These are phyloP conservation scores for Temnopleurus reevesii DNA, from an alignment of 53 echinoderm and acorn worm genomes.

Conservation along the genomic window DNA sequence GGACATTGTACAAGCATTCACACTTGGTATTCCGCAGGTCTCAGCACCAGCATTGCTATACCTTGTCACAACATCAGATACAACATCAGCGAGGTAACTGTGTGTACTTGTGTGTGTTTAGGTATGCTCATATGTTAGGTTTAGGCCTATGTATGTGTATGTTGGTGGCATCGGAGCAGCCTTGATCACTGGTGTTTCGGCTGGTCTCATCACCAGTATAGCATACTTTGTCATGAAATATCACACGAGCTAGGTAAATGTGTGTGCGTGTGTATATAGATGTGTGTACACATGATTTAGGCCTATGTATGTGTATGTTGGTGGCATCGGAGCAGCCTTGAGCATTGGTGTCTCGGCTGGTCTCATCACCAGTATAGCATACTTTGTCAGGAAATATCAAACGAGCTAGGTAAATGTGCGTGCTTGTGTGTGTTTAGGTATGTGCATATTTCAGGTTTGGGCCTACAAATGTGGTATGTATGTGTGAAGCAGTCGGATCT, in stretches of 20 bases:
- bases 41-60: slow-evolving; percentile 85
- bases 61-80: slow-evolving; percentile 93
- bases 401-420: slow-evolving; percentile 81
- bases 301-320: too few relatives aligned
- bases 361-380: slow-evolving; percentile 84
- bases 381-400: slow-evolving; percentile 84
- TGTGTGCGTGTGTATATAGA: too few relatives aligned
- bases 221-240: slow-evolving; percentile 91
- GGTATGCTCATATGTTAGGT: too few relatives aligned
- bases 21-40: slow-evolving; percentile 62
- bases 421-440: neutral
- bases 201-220: slow-evolving; percentile 77
- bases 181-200: too few relatives aligned
- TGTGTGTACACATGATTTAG: too few relatives aligned
- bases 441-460: slow-evolving; percentile 68
- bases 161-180: slow-evolving; percentile 39
- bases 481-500: too few relatives aligned
- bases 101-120: neutral
- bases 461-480: too few relatives aligned
- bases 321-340: slow-evolving; percentile 54
- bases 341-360: slow-evolving; percentile 64
- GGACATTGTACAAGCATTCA: slow-evolving; percentile 54
- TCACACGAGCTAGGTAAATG: too few relatives aligned
- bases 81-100: slow-evolving; percentile 81
- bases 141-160: too few relatives aligned